Percentiles rank a stretch among this genome's conserved stretches.
Conservation (phyloP, 1,140 invertebrate genomes). For the Augochlora pura region DNA sequence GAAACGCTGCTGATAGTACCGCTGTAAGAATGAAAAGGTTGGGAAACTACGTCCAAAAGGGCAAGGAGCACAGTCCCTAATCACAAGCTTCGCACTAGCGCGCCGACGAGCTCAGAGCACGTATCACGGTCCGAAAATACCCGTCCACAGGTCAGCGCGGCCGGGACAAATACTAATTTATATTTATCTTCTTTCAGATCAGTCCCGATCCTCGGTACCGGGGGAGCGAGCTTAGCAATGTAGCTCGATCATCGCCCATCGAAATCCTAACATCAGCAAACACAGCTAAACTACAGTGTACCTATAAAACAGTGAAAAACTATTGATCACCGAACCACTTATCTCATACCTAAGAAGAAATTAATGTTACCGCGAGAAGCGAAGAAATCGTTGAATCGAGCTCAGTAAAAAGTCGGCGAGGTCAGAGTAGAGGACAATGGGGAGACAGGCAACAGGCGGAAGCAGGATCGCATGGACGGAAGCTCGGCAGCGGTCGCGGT, state of each 20-base stretch:
- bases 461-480: constrained; percentile 23
- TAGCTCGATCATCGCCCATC: constrained; percentile 13
- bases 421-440: neutral
- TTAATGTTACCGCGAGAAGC: neutral
- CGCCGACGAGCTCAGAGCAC: neutral
- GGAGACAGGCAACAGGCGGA: neutral
- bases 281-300: no score
- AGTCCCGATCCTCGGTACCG: neutral
- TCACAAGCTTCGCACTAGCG: neutral
- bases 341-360: neutral
- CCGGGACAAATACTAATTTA: constrained; percentile 32
- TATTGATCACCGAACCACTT: no score
- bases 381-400: neutral
- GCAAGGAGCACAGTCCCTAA: neutral
- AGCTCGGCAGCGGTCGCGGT: constrained; percentile 12
- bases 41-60: neutral
- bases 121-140: constrained; percentile 35
- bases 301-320: no score
- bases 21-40: no score
- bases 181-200: constrained; percentile 59
- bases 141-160: neutral
- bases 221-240: constrained; percentile 5
- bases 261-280: neutral
- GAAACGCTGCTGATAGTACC: no score
- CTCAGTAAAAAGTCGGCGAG: neutral